Evolutionary conservation across 2,113 vertebrate genomes (phyloP).

Genomic region (Serilophus lunatus): DNA sequence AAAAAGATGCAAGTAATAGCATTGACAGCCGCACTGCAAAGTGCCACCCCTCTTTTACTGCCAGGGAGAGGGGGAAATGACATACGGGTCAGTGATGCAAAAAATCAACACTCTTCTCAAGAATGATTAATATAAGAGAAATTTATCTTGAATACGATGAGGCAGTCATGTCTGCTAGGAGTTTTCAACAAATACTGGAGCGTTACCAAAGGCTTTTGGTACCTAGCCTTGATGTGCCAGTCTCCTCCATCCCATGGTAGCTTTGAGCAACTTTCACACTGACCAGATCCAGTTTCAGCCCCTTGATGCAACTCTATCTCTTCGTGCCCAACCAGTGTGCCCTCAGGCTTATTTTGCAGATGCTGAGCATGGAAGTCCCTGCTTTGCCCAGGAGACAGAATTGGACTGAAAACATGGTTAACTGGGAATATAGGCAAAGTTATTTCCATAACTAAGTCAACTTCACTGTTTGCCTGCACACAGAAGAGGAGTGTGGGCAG

Average conservation of each 20-base stretch:
- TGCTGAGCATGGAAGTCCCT: background rate
- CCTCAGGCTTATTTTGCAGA: background rate
- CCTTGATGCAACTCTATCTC: background rate
- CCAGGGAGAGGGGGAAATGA: background rate
- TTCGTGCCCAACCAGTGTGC: background rate
- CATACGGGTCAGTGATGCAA: background rate
- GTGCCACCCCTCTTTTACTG: background rate
- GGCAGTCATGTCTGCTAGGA: background rate
- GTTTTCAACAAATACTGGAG: background rate
- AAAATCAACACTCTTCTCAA: background rate
- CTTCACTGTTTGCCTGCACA: background rate
- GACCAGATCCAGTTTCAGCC: too few species aligned
- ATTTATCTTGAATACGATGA: background rate
- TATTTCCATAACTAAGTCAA: background rate
- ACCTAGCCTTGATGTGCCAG: background rate
- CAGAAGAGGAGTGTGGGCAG: background rate
- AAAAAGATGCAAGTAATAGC: background rate
- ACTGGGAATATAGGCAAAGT: background rate
- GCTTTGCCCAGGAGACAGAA: background rate
- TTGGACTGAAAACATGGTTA: background rate
- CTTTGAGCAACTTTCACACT: background rate
- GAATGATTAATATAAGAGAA: background rate
- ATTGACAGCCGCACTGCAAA: background rate
- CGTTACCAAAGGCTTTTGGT: background rate
- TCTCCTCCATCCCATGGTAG: background rate